Percentiles rank a stretch among this genome's conserved stretches.
These are phyloP conservation scores for Cheumatopsyche charites DNA, from an alignment of 1,140 invertebrate species.

Conservation along the genomic window DNA sequence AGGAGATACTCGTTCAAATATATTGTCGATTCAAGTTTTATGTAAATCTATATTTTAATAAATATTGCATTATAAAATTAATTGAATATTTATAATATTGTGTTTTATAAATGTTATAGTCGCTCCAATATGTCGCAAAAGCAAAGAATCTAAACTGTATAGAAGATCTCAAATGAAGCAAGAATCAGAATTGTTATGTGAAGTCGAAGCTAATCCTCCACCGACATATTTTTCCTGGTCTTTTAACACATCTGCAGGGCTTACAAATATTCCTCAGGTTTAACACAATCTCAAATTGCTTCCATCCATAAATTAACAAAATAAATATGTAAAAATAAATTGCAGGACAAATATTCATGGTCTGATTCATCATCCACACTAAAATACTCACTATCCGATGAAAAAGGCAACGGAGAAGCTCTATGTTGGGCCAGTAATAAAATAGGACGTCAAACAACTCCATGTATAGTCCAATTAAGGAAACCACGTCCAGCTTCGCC, in stretches of 20 bases:
- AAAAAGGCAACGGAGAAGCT: slow-evolving; percentile 21
- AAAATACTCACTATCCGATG: slow-evolving; percentile 3
- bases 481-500: slow-evolving; percentile 21
- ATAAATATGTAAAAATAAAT: slow-evolving; percentile 8
- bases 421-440: slow-evolving; percentile 38
- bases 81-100: background rate
- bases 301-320: background rate
- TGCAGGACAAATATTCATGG: slow-evolving; percentile 45
- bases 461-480: slow-evolving; percentile 6
- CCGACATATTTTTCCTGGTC: slow-evolving; percentile 31
- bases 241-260: slow-evolving; percentile 20
- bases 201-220: slow-evolving; percentile 33
- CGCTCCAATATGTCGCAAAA: slow-evolving; percentile 40
- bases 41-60: slow-evolving; percentile 14
- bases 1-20: slow-evolving; percentile 40
- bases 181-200: slow-evolving; percentile 15
- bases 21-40: slow-evolving; percentile 26
- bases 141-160: slow-evolving; percentile 22
- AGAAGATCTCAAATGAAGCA: slow-evolving; percentile 25
- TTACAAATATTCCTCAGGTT: slow-evolving; percentile 31
- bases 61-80: slow-evolving; percentile 12
- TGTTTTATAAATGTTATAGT: slow-evolving; percentile 27
- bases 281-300: background rate
- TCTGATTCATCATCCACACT: slow-evolving; percentile 26
- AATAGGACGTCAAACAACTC: slow-evolving; percentile 27